Percentiles rank a stretch among this genome's conserved stretches.
Evolutionary conservation across 2,797 vertebrate genomes (phyloP).

Genomic region (Anableps anableps): DNA sequence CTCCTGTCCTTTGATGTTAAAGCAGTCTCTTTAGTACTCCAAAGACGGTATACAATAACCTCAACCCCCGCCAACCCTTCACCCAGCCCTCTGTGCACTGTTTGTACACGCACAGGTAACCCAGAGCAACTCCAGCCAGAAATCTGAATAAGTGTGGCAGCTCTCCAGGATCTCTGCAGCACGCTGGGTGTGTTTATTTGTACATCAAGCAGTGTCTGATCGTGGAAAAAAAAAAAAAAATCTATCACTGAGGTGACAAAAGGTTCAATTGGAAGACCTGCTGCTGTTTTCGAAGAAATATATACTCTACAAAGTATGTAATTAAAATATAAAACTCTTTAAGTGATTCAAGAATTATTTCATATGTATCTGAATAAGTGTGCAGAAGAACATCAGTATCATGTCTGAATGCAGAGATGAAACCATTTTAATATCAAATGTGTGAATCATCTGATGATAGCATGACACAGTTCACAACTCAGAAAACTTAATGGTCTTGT

Average conservation of each 20-base stretch:
- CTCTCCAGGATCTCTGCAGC: slow-evolving; percentile 61
- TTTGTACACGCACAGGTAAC: slow-evolving; percentile 62
- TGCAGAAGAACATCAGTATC: no score
- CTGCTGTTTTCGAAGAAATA: not conserved
- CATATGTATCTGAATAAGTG: no score
- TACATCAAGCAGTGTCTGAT: not conserved
- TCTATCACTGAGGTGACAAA: not conserved
- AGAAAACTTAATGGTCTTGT: no score
- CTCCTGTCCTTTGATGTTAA: slow-evolving; percentile 77
- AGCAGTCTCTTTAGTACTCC: slow-evolving; percentile 72
- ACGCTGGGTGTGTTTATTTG: slow-evolving; percentile 24
- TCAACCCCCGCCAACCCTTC: slow-evolving; percentile 42
- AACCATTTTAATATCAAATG: no score
- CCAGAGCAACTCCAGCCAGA: slow-evolving; percentile 67
- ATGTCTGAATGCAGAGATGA: no score
- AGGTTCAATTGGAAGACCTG: not conserved
- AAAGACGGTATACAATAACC: slow-evolving; percentile 68
- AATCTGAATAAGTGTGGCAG: slow-evolving; percentile 73
- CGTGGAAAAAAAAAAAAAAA: not conserved
- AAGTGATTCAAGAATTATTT: not conserved
- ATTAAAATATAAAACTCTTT: not conserved
- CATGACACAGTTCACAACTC: no score
- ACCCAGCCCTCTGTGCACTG: slow-evolving; percentile 45
- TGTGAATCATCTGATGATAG: no score
- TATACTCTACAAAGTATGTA: not conserved